Evolutionary conservation across 2,113 vertebrate species (phyloP), one percentile per base, ranked within the genome.

Genomic region (Lutjanus erythropterus): DNA sequence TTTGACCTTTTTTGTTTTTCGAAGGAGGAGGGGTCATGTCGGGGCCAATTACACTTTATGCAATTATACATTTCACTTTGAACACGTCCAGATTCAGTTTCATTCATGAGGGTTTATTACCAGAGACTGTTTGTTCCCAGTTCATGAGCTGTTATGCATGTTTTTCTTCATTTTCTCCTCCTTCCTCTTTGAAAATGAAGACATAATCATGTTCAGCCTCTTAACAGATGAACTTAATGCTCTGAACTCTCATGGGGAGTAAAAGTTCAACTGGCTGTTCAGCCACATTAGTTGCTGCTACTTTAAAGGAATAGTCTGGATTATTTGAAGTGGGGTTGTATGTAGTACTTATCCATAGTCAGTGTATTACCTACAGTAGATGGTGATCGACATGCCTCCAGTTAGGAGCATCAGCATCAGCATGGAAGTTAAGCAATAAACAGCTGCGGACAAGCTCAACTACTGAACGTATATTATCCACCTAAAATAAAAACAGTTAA

Each of bases 1-100:
- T 72, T 73, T 83, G 80, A 91, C 90, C 89, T 84, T 84, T 81
- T 39, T 41, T 7, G 37, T 39, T 55, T 81, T 87, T 59, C 14
- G 14, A 42, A 23, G 39, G 31, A 55, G 47, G 35, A 41, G 67
- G 76, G 84, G 75, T 89, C 74, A 68, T 4, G 75, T 81, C 67
- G 47, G 27, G 79, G 84, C 67, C 83, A 91, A 72, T 80, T 85
- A 75, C 71, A 53, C 69, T 64, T 74, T 8, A 50, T 61, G 55
- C 46, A 80, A 87, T 77, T 68, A 69, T 10, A 56, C 56, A 41
- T 64, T 75, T 79, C 39, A 15, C 60, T 72, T 58, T 55, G 46
- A 75, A 61, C 9, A 33, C 2, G 5, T 77, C 56, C 2, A 64
- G 29, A 69, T 42, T 80, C 2, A 12, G 2, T 39, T 64, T 58